Evolutionary conservation across 1,140 invertebrate species (phyloP), one percentile per base, ranked within the genome.

Genomic region (Conus ventricosus): DNA sequence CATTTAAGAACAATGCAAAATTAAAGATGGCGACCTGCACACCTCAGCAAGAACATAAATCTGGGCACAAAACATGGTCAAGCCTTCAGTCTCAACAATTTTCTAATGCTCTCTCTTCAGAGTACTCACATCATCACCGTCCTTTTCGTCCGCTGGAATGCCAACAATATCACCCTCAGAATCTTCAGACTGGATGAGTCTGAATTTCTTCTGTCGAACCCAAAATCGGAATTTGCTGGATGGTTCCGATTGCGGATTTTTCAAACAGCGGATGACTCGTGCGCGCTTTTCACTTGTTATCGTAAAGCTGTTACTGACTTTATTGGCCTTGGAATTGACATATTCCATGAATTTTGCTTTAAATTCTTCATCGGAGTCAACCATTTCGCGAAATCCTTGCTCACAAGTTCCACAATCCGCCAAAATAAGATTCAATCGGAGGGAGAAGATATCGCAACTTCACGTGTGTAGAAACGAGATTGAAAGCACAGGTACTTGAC

Each of bases 131-230:
- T 90, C 89, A 84, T 87, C 88, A 15, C 87, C 87, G 54, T 88
- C 87, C n/a, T 88, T 88, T 57, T 80, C 87, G 54, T 90, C 88
- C 17, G 87, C 84, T 25, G 89, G 89, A 23, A 90, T 51, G 5
- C 87, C 89, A 51, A 90, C 76, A 57, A 90, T 90, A 57, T 88
- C 87, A 54, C 75, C 85, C 15, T 90, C 89, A 60, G 84, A 63
- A 83, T 90, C 89, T 82, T 84, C 78, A 88, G 87, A 88, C 54
- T 90, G 89, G 71, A 90, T 87, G 85, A 90, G 88, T 90, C 89
- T 60, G 85, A 88, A 90, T 25, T 87, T 87, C 78, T 90, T 90
- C 67, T 87, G 71, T 82, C 89, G 87, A 71, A 90, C 89, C 89
- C 89, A 90, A 80, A 90, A 90, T 71, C 89, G 89, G 78, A 90